Base-by-base conservation (phyloP, 2,113 vertebrate genomes). In the Nothobranchius furzeri region DNA sequence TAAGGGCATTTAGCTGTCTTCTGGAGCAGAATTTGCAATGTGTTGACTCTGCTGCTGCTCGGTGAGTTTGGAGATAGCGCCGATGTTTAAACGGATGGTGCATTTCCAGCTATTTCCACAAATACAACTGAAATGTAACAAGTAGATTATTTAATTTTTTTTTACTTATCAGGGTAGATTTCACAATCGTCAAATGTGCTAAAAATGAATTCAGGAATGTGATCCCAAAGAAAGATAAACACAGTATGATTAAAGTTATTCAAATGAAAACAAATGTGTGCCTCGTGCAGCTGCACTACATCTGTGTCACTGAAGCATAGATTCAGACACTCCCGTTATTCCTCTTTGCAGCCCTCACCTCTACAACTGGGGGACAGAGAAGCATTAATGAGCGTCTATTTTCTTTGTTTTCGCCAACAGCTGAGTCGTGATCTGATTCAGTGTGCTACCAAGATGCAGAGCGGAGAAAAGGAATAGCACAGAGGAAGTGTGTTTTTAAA, bases 381-480 rank as follows among this genome's bases (percentile, higher is more conserved):
- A 77, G 70, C 65, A 67, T 68, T 85, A 85, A 88, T 85, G 84
- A 85, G 72, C 84, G 85, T 76, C 54, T 79, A 37, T 82, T 80
- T 86, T 81, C 65, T 81, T 76, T 85, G 77, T 79, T 87, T 82
- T 83, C 77, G 75, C 69, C 85, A 79, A 76, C 67, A 87, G 87
- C 88, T 77, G 79, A 86, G 73, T 88, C 54, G 47, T 83, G 83
- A 86, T 82, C 63, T 76, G 71, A 84, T 59, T 59, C 60, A 69
- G 53, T 2, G 13, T 60, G 69, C 59, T 60, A 78, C 73, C 17
- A 11, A 56, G 50, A 46, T 73, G 51, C 60, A 50, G 57, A 68
- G 64, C 48, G 17, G 61, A 48, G 69, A 54, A 67, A 82, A 58
- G 66, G 13, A 74, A 58, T 63, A n/a, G 71, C 57, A 67, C 50